A percentile compares a stretch with the other conserved stretches of the same genome.
Conservation (phyloP, 2,113 vertebrate genomes). For the Indicator indicator region DNA sequence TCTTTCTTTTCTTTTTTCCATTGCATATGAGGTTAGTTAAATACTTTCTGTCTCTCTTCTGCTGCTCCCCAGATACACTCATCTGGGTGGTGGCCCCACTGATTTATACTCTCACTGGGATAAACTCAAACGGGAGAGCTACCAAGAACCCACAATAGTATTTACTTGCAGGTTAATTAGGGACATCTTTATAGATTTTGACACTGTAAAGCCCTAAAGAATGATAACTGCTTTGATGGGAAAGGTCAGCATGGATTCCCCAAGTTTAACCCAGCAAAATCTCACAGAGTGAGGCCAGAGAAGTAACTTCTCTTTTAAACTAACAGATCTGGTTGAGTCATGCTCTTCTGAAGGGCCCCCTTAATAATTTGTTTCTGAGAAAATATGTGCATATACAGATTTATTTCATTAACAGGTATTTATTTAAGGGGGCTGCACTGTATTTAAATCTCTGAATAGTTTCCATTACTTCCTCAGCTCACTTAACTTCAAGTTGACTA, state of each 20-base stretch:
- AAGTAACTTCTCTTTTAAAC: slow-evolving; percentile 35
- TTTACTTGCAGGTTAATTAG: slow-evolving; percentile 35
- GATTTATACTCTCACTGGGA: background rate
- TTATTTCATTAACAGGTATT: slow-evolving; percentile 84
- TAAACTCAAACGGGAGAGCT: background rate
- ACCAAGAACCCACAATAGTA: background rate
- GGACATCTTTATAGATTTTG: slow-evolving; percentile 20
- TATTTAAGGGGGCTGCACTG: slow-evolving; percentile 79
- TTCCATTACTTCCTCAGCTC: slow-evolving; percentile 79
- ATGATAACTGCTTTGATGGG: background rate
- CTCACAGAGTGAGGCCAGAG: background rate
- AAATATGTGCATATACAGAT: slow-evolving; percentile 78
- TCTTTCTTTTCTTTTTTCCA: background rate
- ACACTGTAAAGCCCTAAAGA: background rate
- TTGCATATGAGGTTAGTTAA: background rate
- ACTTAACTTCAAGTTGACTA: slow-evolving; percentile 84
- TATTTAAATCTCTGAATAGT: slow-evolving; percentile 81
- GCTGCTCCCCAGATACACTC: background rate
- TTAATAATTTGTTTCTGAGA: slow-evolving; percentile 73
- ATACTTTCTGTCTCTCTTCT: slow-evolving; percentile 24
- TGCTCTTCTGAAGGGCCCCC: slow-evolving; percentile 53
- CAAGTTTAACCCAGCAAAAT: slow-evolving; percentile 32
- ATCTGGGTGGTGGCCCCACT: background rate
- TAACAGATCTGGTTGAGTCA: slow-evolving; percentile 21
- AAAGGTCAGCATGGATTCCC: slow-evolving; percentile 29